Percentiles rank a stretch among this genome's conserved stretches.
phyloP scores from a whole-genome alignment of 2,113 vertebrate species.

The Paracanthobrama guichenoti region DNA sequence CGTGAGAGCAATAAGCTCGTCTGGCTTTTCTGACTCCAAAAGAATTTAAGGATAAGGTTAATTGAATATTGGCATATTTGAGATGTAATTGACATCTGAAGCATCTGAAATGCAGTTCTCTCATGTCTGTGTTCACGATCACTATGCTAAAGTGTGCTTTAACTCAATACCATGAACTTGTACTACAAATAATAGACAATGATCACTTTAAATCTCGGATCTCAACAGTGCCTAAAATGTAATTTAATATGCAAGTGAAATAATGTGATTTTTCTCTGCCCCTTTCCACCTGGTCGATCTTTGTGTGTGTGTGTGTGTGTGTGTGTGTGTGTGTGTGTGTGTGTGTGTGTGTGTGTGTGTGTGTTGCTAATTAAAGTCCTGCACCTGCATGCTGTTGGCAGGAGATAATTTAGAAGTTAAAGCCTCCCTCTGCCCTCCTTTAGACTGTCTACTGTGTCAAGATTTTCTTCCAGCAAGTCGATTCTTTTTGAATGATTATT shows the following conservation, averaged over 20 bases:
- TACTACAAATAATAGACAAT: not conserved
- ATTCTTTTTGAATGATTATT: not conserved
- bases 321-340: not conserved
- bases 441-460: not conserved
- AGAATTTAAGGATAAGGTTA: slow-evolving; percentile 14
- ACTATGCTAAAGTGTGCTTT: not conserved
- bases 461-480: not conserved
- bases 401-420: slow-evolving; percentile 28
- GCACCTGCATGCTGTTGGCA: slow-evolving; percentile 20
- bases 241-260: not conserved
- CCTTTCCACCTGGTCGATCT: not conserved
- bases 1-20: slow-evolving; percentile 3
- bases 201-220: not conserved
- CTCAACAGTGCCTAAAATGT: not conserved
- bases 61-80: slow-evolving; percentile 1
- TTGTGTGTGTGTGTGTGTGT: not conserved
- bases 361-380: slow-evolving; percentile 28
- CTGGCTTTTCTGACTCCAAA: slow-evolving; percentile 5
- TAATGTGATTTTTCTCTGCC: not conserved
- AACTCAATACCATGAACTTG: not conserved
- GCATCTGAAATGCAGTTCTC: not conserved
- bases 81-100: not conserved
- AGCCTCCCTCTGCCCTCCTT: slow-evolving; percentile 9
- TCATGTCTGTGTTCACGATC: not conserved
- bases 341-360: slow-evolving; percentile 9